A percentile compares a stretch with the other conserved stretches of the same genome.
Conservation (phyloP, 2,113 vertebrate genomes). For the Gallinago media region DNA sequence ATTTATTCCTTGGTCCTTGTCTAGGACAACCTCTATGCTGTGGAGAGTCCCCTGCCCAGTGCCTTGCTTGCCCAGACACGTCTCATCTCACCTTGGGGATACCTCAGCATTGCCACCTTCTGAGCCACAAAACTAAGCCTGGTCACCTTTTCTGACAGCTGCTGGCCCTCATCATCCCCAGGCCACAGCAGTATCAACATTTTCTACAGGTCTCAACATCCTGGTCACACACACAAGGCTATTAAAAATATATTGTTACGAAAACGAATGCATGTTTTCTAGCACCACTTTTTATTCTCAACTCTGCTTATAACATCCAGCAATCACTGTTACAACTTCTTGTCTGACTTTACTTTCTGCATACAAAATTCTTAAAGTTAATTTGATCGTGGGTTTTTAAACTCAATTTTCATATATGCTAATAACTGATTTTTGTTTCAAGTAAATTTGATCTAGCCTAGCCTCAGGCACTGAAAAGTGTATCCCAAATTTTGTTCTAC, state of each 20-base stretch:
- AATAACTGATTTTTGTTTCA: not conserved
- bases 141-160: not conserved
- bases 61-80: not conserved
- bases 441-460: not conserved
- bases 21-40: not conserved
- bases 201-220: not conserved
- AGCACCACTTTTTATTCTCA: not conserved
- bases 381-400: not conserved
- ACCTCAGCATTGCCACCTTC: not conserved
- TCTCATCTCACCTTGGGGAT: not conserved
- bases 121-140: not conserved
- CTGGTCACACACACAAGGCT: not conserved
- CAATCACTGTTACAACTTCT: not conserved
- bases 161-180: rapidly evolving
- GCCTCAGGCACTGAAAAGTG: not conserved
- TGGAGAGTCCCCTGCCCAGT: not conserved
- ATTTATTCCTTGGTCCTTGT: not conserved
- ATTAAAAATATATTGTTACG: not conserved
- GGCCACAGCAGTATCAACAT: not conserved
- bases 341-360: not conserved
- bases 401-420: not conserved
- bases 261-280: not conserved
- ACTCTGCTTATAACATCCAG: not conserved
- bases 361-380: not conserved
- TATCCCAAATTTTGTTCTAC: not conserved